Percentiles rank a stretch among this genome's conserved stretches.
Conservation (phyloP, 2,888 invertebrate genomes). For the Geophilus truncorum region DNA sequence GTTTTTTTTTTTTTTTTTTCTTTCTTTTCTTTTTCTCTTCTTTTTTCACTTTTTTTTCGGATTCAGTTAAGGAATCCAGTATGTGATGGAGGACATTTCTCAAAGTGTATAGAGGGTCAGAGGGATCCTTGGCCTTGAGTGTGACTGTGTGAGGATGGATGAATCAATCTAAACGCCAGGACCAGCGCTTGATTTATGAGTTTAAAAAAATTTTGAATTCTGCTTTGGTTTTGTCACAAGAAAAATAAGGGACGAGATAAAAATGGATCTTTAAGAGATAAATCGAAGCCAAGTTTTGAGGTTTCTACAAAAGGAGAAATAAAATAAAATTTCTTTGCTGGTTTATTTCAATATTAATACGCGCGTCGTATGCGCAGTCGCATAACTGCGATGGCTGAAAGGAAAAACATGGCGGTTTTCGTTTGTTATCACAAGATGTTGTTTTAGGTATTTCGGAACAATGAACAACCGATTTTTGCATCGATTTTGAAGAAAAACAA, state of each 20-base stretch:
- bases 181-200: neutral
- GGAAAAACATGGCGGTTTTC: no score
- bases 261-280: neutral
- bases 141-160: neutral
- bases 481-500: no score
- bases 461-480: no score
- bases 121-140: slow-evolving; percentile 1
- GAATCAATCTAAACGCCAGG: neutral
- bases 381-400: no score
- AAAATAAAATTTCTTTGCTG: neutral
- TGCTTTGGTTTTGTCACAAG: neutral
- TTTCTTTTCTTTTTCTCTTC: neutral
- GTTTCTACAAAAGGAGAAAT: no score
- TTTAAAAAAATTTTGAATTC: neutral
- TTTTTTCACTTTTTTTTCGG: neutral
- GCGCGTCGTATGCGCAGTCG: no score
- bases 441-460: no score
- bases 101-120: neutral
- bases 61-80: neutral
- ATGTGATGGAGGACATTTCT: slow-evolving; percentile 10
- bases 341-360: neutral
- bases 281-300: no score
- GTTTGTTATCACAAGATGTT: no score
- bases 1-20: neutral
- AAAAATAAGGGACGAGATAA: neutral